Base-by-base conservation (phyloP, 2,113 vertebrate genomes). In the Elaphurus davidianus region DNA sequence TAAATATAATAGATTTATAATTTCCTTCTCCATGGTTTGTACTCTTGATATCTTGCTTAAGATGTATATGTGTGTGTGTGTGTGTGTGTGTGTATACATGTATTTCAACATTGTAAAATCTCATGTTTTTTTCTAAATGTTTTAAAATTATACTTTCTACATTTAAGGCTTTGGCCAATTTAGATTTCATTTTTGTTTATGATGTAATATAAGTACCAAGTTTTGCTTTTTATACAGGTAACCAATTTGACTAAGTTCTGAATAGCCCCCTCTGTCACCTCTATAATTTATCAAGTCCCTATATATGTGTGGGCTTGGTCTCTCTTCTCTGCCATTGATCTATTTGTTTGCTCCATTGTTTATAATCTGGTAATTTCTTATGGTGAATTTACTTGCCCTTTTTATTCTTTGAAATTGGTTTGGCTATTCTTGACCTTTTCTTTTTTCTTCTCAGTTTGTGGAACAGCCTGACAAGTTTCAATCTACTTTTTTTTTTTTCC, bases 101-200 rank as follows among this genome's bases (percentile, higher is more conserved):
- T 47, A 36, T 90, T 10, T 96, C 27, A 85, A 23, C 2, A 9
- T 59, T 10, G 54, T 82, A 64, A 89, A 55, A 87, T 33, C 21
- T 52, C 50, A 52, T 25, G 6, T 43, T 96, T 59, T 43, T 27
- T 76, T 71, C 14, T 88, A 57, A 81, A 28, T 7, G 3, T 90
- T 97, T 95, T 78, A 87, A 96, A 85, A 36, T 45, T 92, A 76
- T 88, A 6, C 2, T 88, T 88, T 87, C 91, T 89, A 67, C 11
- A 14, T 52, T 28, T 76, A 91, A 27, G 19, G 57, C 12, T 9
- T 57, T 67, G 3, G 2, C 55, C 52, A 85, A n/a, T 71, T 83
- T 55, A 25, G 36, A 33, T 86, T 95, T 96, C 82, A 85, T 50
- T 94, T 97, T 83, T 64, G n/a, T 55, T 12, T 71, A 19, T 54